These are phyloP conservation scores for Chlorocebus sabaeus DNA, from an alignment of 2,113 vertebrate species.

Conservation along the genomic window DNA sequence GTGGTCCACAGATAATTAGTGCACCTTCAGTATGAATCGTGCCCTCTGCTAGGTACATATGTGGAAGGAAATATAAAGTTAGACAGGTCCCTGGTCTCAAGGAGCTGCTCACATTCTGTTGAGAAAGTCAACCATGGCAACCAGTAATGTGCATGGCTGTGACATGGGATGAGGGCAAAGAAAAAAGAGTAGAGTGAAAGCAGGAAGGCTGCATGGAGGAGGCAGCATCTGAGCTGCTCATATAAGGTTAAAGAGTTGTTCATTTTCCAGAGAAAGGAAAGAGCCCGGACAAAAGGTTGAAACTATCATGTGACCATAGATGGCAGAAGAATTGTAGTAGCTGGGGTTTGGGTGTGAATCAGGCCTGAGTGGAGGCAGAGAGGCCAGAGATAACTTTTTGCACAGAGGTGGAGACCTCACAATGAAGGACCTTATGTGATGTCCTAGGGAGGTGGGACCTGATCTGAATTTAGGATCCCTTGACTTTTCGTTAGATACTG, in stretches of 20 bases:
- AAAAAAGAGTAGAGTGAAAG: background rate
- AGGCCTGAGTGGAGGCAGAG: background rate
- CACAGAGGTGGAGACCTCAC: background rate
- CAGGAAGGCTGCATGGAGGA: background rate
- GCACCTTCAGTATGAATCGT: background rate
- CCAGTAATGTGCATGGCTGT: rapidly evolving
- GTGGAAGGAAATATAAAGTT: background rate
- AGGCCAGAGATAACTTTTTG: background rate
- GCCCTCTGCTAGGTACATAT: background rate
- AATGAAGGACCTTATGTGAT: background rate
- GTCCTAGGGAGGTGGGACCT: background rate
- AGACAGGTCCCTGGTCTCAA: background rate
- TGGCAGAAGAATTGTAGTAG: rapidly evolving
- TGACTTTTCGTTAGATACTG: background rate
- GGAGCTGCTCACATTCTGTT: background rate
- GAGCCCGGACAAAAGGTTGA: background rate
- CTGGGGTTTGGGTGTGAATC: background rate
- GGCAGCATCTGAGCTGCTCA: background rate
- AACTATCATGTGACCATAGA: background rate
- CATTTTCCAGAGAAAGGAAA: background rate
- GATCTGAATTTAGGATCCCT: background rate
- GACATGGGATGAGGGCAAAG: background rate
- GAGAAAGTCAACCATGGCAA: background rate
- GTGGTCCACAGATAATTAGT: background rate
- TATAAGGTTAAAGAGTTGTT: background rate